phyloP scores from a whole-genome alignment of 2,797 vertebrate genomes.

The Clamator glandarius region DNA sequence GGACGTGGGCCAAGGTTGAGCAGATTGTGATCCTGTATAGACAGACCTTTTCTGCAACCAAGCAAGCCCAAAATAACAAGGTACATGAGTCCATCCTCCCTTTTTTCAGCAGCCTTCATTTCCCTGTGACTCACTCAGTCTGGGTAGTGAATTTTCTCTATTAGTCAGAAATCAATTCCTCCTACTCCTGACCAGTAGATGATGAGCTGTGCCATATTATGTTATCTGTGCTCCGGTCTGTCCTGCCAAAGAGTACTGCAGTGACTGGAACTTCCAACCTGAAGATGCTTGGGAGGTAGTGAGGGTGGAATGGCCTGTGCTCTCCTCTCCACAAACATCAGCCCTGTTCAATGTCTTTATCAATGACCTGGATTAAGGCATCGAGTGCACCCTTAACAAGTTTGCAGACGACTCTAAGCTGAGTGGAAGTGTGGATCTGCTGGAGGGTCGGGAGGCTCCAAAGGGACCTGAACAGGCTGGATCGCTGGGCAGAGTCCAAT shows the following conservation, averaged over 20 bases:
- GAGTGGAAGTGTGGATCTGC: no score
- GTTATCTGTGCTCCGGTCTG: neutral
- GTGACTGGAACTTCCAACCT: neutral
- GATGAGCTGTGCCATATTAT: neutral
- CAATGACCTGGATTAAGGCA: no score
- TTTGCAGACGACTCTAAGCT: no score
- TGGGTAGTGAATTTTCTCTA: constrained; percentile 57
- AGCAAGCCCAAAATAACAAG: neutral
- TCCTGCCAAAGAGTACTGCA: neutral
- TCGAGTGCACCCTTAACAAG: no score
- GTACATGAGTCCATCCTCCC: constrained; percentile 24
- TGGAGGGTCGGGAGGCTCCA: no score
- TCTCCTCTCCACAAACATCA: neutral
- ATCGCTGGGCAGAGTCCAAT: no score
- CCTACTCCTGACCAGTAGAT: constrained; percentile 37
- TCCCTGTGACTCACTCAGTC: constrained; percentile 55
- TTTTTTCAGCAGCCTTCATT: constrained; percentile 40
- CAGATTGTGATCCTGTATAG: neutral
- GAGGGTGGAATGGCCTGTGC: neutral
- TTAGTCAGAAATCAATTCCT: constrained; percentile 67
- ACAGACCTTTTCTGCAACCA: constrained; percentile 9
- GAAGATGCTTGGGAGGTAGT: neutral
- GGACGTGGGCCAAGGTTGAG: neutral
- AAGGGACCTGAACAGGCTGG: no score
- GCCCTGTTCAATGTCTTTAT: no score